These are phyloP conservation scores for Cebus imitator DNA, from an alignment of 2,113 vertebrate species.

Conservation along the genomic window DNA sequence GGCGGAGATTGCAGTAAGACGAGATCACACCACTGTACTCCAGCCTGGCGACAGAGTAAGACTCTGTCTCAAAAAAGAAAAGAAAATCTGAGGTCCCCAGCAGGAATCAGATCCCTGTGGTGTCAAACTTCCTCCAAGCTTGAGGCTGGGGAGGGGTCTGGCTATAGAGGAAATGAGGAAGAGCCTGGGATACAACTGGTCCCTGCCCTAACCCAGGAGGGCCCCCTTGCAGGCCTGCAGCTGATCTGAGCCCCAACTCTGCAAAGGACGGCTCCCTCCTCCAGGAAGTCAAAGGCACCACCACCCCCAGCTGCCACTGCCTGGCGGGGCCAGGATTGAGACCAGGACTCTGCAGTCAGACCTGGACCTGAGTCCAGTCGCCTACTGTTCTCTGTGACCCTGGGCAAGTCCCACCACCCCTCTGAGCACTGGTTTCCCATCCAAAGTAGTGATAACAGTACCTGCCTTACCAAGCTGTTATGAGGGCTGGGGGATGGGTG, in stretches of 20 bases:
- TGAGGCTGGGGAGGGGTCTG: neutral
- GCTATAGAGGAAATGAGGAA: neutral
- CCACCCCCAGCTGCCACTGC: too few relatives aligned
- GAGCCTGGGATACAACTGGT: neutral
- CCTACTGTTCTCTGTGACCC: neutral
- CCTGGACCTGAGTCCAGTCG: neutral
- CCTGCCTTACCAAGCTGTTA: neutral
- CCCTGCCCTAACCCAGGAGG: fast-evolving
- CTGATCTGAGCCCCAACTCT: neutral
- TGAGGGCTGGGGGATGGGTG: neutral
- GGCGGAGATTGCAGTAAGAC: too few relatives aligned
- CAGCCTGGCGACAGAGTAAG: too few relatives aligned
- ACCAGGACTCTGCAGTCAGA: neutral
- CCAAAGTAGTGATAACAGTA: neutral
- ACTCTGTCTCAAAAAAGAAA: too few relatives aligned
- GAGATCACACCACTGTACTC: too few relatives aligned
- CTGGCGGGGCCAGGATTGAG: neutral
- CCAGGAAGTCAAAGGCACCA: neutral
- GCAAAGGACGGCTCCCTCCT: neutral
- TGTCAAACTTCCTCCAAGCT: neutral
- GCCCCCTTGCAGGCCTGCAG: neutral
- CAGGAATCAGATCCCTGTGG: neutral
- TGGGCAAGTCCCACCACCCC: neutral
- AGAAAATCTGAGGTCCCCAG: neutral
- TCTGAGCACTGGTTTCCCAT: neutral